Percentiles rank a stretch among this genome's conserved stretches.
These are phyloP conservation scores for Athalia rosae DNA, from an alignment of 2,888 invertebrate species.

Conservation along the genomic window DNA sequence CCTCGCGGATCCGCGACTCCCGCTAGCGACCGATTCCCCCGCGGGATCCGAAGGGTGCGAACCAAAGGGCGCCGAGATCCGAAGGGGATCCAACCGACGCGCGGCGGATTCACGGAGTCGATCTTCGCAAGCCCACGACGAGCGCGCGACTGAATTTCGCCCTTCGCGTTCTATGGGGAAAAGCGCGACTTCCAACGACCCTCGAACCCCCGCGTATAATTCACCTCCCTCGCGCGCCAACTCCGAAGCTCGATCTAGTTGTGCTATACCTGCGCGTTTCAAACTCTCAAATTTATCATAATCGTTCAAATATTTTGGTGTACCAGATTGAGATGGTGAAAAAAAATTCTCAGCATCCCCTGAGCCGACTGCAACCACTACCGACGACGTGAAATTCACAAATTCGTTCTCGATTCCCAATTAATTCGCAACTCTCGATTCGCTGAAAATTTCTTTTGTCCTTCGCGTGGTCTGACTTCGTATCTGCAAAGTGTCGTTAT, in stretches of 20 bases:
- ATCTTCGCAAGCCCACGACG: constrained; percentile 22
- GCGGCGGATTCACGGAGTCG: background rate
- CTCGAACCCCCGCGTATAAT: background rate
- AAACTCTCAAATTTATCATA: too few relatives aligned
- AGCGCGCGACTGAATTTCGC: constrained; percentile 17
- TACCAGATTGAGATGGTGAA: too few relatives aligned
- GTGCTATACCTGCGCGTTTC: constrained; percentile 8
- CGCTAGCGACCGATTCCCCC: background rate
- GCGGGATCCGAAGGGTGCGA: background rate
- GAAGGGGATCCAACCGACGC: background rate
- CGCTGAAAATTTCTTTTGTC: too few relatives aligned
- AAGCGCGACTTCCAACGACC: constrained; percentile 20
- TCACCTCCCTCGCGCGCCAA: constrained; percentile 8
- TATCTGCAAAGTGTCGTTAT: too few relatives aligned
- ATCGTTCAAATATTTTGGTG: too few relatives aligned
- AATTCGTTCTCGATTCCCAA: too few relatives aligned
- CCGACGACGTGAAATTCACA: too few relatives aligned
- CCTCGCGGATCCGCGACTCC: background rate
- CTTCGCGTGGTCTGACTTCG: too few relatives aligned
- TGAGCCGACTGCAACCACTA: too few relatives aligned
- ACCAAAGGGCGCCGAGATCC: background rate
- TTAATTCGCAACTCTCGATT: too few relatives aligned
- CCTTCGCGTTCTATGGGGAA: background rate
- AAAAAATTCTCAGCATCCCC: too few relatives aligned
- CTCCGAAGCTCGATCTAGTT: constrained; percentile 3